Evolutionary conservation across 1,140 invertebrate genomes (phyloP), one percentile per base, ranked within the genome.

Genomic region (Musca domestica): DNA sequence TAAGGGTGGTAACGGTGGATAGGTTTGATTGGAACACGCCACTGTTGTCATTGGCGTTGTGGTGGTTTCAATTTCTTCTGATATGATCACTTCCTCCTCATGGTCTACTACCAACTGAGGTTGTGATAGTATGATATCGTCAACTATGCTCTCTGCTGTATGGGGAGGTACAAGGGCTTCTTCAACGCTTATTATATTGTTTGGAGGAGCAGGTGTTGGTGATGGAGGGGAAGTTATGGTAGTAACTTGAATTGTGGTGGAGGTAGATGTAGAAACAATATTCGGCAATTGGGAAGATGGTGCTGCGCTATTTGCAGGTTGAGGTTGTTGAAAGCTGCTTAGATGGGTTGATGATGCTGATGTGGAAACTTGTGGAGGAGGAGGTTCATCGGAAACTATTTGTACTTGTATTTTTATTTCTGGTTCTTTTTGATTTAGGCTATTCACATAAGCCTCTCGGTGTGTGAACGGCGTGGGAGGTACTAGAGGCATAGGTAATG

Each of bases 321-420:
- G 15, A 49, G 19, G 30, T 4, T 25, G 4, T 66, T 52, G 68
- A 68, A 19, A 9, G 14, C 7, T 2, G n/a, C 47, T 22, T 34
- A 25, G 20, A 5, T 30, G 23, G 15, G 25, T 2, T 17, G 23
- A 34, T 56, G 22, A 10, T 15, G 52, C 12, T n/a, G 19, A 10
- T 49, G 27, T 49, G 20, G 27, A 7, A 48, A 46, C 22, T 22
- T 23, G 2, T 20, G 34, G 22, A 14, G 19, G n/a, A n/a, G 66
- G 51, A 41, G 74, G 76, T 54, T 74, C 68, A 71, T 80, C 76
- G 61, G 78, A 78, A 19, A 77, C 73, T 41, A 80, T 78, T 75
- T 80, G 76, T 30, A 81, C 67, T 73, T 80, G 71, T 54, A 80
- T 78, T 76, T 81, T 80, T 69, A 80, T 81, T 70, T 78, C 77